A percentile compares a stretch with the other conserved stretches of the same genome.
Evolutionary conservation across 2,797 vertebrate species (phyloP).

Genomic region (Thunnus albacares): DNA sequence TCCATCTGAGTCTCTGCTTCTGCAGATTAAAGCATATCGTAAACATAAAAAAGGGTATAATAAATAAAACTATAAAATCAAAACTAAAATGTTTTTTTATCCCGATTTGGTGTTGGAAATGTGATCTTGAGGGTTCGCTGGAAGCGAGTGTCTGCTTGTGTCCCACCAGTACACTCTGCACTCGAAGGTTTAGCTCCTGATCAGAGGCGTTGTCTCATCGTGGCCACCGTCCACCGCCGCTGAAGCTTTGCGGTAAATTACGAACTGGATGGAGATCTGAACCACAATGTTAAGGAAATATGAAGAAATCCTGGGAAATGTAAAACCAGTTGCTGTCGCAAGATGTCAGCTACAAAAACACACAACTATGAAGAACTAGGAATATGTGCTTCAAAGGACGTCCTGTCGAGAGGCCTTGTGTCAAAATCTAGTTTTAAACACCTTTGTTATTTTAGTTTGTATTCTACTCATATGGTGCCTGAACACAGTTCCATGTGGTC

Average conservation of each 20-base stretch:
- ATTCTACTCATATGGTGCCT: too few species aligned
- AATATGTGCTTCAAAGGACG: too few species aligned
- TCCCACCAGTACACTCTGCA: slow-evolving; percentile 14
- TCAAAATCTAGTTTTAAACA: background rate
- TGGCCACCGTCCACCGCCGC: fast-evolving
- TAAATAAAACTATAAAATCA: slow-evolving; percentile 64
- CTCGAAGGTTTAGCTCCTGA: slow-evolving; percentile 65
- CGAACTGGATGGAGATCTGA: slow-evolving; percentile 95
- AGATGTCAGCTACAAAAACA: background rate
- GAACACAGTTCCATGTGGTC: background rate
- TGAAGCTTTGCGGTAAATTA: slow-evolving; percentile 81
- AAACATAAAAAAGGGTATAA: slow-evolving; percentile 51
- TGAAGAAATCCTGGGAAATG: background rate
- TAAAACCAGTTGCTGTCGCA: background rate
- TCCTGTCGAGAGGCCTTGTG: background rate
- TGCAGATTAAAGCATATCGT: slow-evolving; percentile 28
- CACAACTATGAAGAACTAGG: background rate
- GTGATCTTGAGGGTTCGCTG: slow-evolving; percentile 26
- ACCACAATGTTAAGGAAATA: slow-evolving; percentile 70
- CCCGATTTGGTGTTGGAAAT: slow-evolving; percentile 13
- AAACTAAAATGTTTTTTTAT: slow-evolving; percentile 36
- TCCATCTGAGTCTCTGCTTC: background rate
- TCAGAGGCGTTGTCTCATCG: slow-evolving; percentile 86
- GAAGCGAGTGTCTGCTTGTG: slow-evolving; percentile 5
- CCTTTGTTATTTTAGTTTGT: too few species aligned